These are phyloP conservation scores for Tetrapedia diversipes DNA, from an alignment of 2,888 invertebrate species.

Conservation along the genomic window DNA sequence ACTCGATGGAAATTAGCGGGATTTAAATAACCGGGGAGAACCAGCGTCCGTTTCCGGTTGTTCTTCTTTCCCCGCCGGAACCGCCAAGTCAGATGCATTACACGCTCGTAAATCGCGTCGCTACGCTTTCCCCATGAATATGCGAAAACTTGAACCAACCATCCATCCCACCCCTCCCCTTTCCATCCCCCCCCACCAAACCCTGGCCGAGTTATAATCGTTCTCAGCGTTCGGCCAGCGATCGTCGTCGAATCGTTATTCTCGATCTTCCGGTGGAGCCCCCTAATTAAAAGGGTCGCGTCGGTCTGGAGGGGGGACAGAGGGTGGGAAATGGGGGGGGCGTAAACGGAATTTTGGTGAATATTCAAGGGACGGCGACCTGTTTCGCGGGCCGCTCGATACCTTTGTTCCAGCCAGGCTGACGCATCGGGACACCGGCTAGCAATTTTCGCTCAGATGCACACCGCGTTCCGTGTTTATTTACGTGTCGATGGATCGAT, in stretches of 20 bases:
- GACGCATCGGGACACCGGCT: constrained; percentile 27
- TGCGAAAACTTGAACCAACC: constrained; percentile 60
- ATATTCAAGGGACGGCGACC: constrained; percentile 43
- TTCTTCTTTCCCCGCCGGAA: constrained; percentile 43
- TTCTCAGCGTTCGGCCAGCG: constrained; percentile 26
- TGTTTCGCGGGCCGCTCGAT: constrained; percentile 29
- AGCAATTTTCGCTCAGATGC: constrained; percentile 12
- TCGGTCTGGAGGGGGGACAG: background rate
- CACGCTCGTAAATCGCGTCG: constrained; percentile 63
- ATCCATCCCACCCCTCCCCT: too few relatives aligned
- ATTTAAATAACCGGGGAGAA: constrained; percentile 29
- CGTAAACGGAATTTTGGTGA: constrained; percentile 47
- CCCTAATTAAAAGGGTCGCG: constrained; percentile 48
- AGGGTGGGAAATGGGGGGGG: background rate
- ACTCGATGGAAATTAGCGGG: constrained; percentile 29
- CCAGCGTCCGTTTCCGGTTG: constrained; percentile 15
- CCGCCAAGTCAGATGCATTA: constrained; percentile 60
- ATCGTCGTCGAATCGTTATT: constrained; percentile 57
- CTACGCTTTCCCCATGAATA: constrained; percentile 65
- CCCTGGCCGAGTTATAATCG: constrained; percentile 67
- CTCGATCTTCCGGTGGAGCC: constrained; percentile 45
- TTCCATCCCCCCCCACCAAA: too few relatives aligned
- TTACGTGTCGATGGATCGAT: constrained; percentile 15
- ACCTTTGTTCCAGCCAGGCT: constrained; percentile 23
- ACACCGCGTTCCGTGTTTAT: constrained; percentile 9